phyloP scores from a whole-genome alignment of 2,888 invertebrate species.

The Pogonocherus hispidulus region DNA sequence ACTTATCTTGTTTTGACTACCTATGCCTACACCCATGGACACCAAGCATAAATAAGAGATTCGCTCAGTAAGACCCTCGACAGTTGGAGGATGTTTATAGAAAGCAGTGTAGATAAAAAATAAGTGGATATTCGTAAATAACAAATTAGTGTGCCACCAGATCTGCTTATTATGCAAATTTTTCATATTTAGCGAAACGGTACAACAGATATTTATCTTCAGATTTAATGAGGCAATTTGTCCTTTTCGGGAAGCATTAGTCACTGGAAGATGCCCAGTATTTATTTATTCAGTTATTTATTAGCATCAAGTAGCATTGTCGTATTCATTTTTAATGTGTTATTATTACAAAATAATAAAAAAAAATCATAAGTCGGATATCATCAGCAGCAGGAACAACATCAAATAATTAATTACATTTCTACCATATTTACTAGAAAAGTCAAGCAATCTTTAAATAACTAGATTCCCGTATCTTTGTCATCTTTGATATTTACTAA shows the following conservation, averaged over 20 bases:
- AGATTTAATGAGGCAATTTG: conserved; percentile 1
- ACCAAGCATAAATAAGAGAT: not conserved
- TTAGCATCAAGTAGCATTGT: no score
- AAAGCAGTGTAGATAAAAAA: conserved; percentile 21
- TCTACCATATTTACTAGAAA: no score
- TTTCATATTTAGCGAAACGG: conserved; percentile 7
- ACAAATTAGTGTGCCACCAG: conserved; percentile 12
- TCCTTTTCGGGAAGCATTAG: not conserved
- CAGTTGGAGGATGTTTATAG: conserved; percentile 18
- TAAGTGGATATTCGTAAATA: conserved; percentile 15
- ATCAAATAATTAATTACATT: no score
- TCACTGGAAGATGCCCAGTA: not conserved
- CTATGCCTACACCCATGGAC: not conserved
- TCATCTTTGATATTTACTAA: no score
- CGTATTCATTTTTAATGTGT: no score
- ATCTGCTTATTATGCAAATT: conserved; percentile 16
- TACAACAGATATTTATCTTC: not conserved
- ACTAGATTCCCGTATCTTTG: no score
- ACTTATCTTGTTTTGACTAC: no score
- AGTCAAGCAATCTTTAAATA: no score
- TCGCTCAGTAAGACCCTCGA: not conserved
- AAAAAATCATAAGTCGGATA: no score
- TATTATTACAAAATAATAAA: no score
- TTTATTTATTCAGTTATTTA: not conserved
- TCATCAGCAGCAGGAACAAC: no score